Conservation (phyloP, 2,888 invertebrate species). For the Heliconius aoede region DNA sequence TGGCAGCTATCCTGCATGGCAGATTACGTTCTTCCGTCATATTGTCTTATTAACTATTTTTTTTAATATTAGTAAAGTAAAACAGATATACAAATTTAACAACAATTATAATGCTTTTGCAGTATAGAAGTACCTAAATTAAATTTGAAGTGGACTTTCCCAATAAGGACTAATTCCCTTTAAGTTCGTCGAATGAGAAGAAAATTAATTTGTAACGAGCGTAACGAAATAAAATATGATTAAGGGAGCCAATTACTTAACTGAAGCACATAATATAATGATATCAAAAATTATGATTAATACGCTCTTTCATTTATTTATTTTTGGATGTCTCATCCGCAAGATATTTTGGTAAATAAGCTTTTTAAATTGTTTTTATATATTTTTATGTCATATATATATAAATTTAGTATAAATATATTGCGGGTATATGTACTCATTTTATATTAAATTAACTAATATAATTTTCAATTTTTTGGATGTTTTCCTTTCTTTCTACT, state of each 20-base stretch:
- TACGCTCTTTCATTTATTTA: neutral
- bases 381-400: no score
- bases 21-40: neutral
- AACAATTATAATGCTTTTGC: conserved; percentile 20
- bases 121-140: conserved; percentile 33
- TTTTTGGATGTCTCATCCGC: neutral
- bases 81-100: neutral
- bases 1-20: no score
- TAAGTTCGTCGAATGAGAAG: conserved; percentile 25
- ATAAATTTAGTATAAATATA: no score
- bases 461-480: no score
- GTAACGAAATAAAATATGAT: conserved; percentile 35
- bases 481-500: no score
- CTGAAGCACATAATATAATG: conserved; percentile 19
- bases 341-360: no score
- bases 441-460: no score
- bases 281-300: conserved; percentile 22
- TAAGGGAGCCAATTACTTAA: conserved; percentile 27
- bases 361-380: neutral
- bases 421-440: no score
- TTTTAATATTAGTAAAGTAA: neutral
- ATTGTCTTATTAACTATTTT: no score
- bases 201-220: conserved; percentile 43
- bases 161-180: conserved; percentile 35
- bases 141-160: conserved; percentile 38